Conservation (phyloP, 1,140 invertebrate genomes). For the Drosophila aff. region DNA sequence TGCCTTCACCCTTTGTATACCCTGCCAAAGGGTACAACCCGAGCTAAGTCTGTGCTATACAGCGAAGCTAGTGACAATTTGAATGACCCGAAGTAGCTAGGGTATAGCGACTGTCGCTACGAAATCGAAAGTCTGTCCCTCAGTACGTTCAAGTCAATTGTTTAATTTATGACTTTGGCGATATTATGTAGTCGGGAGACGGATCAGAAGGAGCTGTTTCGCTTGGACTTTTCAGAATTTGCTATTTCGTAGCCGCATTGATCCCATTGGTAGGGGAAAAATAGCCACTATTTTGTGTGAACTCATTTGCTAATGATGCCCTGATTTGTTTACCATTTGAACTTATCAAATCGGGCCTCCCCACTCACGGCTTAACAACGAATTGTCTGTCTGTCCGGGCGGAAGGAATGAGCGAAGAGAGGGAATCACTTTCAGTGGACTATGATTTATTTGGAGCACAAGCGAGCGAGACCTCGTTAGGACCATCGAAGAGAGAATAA, state of each 20-base stretch:
- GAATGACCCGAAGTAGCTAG: neutral
- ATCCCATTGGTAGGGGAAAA: neutral
- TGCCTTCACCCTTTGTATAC: conserved; percentile 61
- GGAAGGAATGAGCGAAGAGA: conserved; percentile 28
- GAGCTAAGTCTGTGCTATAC: neutral
- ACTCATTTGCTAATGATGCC: conserved; percentile 79
- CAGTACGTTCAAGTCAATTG: conserved; percentile 53
- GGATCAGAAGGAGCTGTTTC: conserved; percentile 22
- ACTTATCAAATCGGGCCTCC: conserved; percentile 19
- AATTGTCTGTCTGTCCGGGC: conserved; percentile 26
- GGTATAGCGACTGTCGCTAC: conserved; percentile 6
- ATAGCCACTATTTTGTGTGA: conserved; percentile 18
- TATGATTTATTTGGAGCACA: conserved; percentile 63
- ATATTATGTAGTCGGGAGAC: conserved; percentile 58
- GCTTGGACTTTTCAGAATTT: neutral
- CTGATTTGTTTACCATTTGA: conserved; percentile 61
- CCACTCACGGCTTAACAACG: neutral
- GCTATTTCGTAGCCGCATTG: neutral
- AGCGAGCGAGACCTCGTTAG: conserved; percentile 47
- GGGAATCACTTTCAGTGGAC: conserved; percentile 37
- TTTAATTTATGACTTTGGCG: conserved; percentile 83
- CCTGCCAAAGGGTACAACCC: conserved; percentile 6
- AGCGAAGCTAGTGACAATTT: neutral
- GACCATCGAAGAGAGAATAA: conserved; percentile 31
- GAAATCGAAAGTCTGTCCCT: neutral